A percentile compares a stretch with the other conserved stretches of the same genome.
These are phyloP conservation scores for Acanthosepion lycidas DNA, from an alignment of 2,888 invertebrate species.

Conservation along the genomic window DNA sequence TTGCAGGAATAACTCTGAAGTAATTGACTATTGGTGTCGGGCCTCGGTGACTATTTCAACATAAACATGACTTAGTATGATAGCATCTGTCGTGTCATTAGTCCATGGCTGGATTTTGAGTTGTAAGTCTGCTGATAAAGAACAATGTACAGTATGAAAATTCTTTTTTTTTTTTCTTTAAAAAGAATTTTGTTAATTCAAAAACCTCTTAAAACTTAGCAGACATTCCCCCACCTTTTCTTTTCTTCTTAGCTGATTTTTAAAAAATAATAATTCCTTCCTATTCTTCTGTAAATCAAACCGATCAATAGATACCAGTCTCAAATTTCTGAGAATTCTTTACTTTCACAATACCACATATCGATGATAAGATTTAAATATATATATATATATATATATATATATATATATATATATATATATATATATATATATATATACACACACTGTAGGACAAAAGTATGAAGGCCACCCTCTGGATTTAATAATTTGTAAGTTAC, in stretches of 20 bases:
- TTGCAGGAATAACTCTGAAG: constrained; percentile 55
- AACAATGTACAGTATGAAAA: not conserved
- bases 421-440: too few relatives aligned
- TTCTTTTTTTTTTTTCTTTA: not conserved
- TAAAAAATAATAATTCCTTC: not conserved
- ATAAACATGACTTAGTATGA: not conserved
- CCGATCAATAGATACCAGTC: not conserved
- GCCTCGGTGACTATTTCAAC: not conserved
- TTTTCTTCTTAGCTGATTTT: not conserved
- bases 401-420: too few relatives aligned
- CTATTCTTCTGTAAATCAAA: not conserved
- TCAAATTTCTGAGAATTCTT: not conserved
- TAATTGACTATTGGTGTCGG: not conserved
- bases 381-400: not conserved
- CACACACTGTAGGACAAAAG: too few relatives aligned
- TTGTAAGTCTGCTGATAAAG: not conserved
- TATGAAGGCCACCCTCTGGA: too few relatives aligned
- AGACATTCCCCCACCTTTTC: not conserved
- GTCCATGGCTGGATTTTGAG: not conserved
- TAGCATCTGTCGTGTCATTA: not conserved
- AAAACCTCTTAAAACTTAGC: not conserved
- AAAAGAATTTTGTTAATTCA: not conserved
- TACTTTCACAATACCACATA: not conserved
- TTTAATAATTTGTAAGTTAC: too few relatives aligned
- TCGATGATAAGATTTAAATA: not conserved